Percentiles rank a stretch among this genome's conserved stretches.
These are phyloP conservation scores for Caenorhabditis uteleia DNA, from an alignment of 2,888 invertebrate species.

Conservation along the genomic window DNA sequence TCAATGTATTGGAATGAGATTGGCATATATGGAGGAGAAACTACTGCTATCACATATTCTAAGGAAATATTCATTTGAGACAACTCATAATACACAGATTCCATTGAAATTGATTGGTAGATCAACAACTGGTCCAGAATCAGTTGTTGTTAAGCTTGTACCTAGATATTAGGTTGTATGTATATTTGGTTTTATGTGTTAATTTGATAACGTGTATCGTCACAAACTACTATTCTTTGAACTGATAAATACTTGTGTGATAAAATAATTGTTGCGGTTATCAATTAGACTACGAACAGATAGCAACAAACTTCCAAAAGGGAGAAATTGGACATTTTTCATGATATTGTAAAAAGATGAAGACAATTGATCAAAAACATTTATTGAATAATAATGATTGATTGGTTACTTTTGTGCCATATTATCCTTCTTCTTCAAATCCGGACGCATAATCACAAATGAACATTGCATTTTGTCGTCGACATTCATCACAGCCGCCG, in stretches of 20 bases:
- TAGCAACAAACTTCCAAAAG: too few species aligned
- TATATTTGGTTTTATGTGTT: too few species aligned
- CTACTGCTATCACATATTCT: constrained; percentile 53
- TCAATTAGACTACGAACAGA: too few species aligned
- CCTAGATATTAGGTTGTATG: constrained; percentile 5
- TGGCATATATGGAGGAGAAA: constrained; percentile 64
- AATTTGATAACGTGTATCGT: too few species aligned
- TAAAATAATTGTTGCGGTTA: too few species aligned
- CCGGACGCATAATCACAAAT: constrained; percentile 7
- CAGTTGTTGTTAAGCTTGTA: constrained; percentile 9
- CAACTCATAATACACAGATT: constrained; percentile 33
- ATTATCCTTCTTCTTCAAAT: constrained; percentile 13
- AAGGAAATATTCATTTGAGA: constrained; percentile 41
- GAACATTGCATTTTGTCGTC: constrained; percentile 47
- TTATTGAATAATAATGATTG: too few species aligned
- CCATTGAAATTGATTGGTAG: constrained; percentile 25
- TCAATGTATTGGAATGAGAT: constrained; percentile 60
- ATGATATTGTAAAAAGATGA: too few species aligned
- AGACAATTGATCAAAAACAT: too few species aligned
- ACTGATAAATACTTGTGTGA: too few species aligned
- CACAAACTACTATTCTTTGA: too few species aligned
- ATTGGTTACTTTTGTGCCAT: neutral
- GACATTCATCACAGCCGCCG: constrained; percentile 59
- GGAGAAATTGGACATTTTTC: too few species aligned
- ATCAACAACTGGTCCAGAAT: constrained; percentile 15